Percentiles rank a stretch among this genome's conserved stretches.
These are phyloP conservation scores for Agelaius phoeniceus DNA, from an alignment of 2,113 vertebrate species.

Conservation along the genomic window DNA sequence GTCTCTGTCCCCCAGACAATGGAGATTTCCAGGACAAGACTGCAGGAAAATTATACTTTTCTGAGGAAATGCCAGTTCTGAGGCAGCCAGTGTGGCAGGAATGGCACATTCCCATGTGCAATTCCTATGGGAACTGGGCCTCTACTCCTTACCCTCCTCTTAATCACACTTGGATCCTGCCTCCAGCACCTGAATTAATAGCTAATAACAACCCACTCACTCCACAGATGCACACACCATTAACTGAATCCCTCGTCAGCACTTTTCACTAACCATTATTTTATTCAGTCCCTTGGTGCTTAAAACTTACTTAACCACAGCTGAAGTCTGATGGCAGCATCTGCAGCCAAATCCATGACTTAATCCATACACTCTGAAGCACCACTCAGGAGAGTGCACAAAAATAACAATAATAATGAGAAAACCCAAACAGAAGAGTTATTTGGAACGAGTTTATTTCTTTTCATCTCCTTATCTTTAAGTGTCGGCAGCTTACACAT, in stretches of 20 bases:
- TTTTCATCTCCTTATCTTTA: slow-evolving; percentile 46
- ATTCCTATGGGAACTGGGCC: background rate
- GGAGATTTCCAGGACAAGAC: background rate
- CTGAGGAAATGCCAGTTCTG: background rate
- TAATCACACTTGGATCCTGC: background rate
- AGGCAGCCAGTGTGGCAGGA: background rate
- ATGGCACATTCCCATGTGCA: background rate
- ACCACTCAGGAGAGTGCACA: background rate
- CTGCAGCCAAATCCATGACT: background rate
- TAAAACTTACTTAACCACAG: slow-evolving; percentile 1
- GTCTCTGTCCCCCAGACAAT: background rate
- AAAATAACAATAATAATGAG: background rate
- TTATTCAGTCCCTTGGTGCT: background rate
- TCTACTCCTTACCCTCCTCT: background rate
- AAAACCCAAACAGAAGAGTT: background rate
- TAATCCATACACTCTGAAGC: background rate
- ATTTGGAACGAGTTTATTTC: slow-evolving; percentile 5
- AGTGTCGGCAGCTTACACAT: slow-evolving; percentile 26
- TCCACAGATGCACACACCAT: background rate
- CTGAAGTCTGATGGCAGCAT: background rate
- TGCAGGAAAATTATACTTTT: background rate
- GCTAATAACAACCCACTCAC: background rate
- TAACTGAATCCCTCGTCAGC: background rate
- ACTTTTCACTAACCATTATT: slow-evolving; percentile 8
- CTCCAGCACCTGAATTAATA: background rate